phyloP scores from a whole-genome alignment of 2,888 invertebrate species.

The Calliscelio sp. region DNA sequence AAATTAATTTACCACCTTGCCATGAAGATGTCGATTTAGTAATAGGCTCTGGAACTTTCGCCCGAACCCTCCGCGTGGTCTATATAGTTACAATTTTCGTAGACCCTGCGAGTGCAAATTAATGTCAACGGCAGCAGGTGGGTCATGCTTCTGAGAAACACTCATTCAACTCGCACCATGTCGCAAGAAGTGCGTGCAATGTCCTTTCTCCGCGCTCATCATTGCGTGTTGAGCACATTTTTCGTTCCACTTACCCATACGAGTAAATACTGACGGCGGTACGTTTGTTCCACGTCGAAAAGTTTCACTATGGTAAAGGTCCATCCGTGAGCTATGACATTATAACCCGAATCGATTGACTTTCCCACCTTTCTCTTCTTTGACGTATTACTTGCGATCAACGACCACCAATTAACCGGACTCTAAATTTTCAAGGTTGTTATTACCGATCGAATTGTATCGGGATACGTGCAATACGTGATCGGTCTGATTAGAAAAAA shows the following conservation, averaged over 20 bases:
- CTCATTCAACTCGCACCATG: slow-evolving; percentile 28
- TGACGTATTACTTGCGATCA: slow-evolving; percentile 40
- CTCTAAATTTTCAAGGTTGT: slow-evolving; percentile 45
- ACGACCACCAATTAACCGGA: slow-evolving; percentile 39
- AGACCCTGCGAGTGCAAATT: slow-evolving; percentile 32
- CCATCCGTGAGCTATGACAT: slow-evolving; percentile 64
- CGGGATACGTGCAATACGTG: not conserved
- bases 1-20: slow-evolving; percentile 67
- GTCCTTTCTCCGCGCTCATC: slow-evolving; percentile 76
- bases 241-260: slow-evolving; percentile 74
- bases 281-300: slow-evolving; percentile 53
- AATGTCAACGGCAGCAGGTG: slow-evolving; percentile 50
- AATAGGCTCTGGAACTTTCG: slow-evolving; percentile 59
- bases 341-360: slow-evolving; percentile 70
- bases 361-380: slow-evolving; percentile 70
- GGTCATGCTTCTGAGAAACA: slow-evolving; percentile 71
- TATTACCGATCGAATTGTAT: slow-evolving; percentile 1
- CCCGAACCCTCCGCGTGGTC: slow-evolving; percentile 20
- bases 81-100: slow-evolving; percentile 47
- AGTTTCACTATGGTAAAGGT: slow-evolving; percentile 72
- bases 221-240: slow-evolving; percentile 65
- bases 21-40: slow-evolving; percentile 66
- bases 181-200: slow-evolving; percentile 37
- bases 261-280: slow-evolving; percentile 46
- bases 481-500: not conserved